These are phyloP conservation scores for Drosophila nikananu DNA, from an alignment of 1,140 invertebrate genomes.

Conservation along the genomic window DNA sequence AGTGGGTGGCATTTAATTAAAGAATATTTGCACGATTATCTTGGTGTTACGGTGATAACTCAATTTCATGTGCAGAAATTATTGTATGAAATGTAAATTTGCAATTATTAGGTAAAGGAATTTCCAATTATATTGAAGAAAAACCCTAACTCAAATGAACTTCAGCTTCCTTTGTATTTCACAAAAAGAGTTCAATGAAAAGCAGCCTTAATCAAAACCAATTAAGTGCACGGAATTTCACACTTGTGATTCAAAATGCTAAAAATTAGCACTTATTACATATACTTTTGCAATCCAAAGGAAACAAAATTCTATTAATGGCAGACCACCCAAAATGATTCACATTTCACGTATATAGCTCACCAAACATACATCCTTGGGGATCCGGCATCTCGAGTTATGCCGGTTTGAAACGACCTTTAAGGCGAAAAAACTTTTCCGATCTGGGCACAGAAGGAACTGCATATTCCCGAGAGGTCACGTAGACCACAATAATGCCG, in stretches of 20 bases:
- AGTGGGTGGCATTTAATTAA: slow-evolving; percentile 8
- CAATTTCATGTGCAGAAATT: background rate
- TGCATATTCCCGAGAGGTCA: slow-evolving; percentile 48
- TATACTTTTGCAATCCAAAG: background rate
- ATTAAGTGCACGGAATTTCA: too few species aligned
- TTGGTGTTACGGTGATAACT: background rate
- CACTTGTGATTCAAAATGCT: background rate
- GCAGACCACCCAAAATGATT: background rate
- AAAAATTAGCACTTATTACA: background rate
- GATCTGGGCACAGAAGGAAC: slow-evolving; percentile 4
- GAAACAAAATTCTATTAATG: background rate
- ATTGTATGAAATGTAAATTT: background rate
- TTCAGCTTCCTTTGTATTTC: too few species aligned
- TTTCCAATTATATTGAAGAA: background rate
- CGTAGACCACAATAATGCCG: slow-evolving; percentile 45
- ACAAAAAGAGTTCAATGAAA: background rate
- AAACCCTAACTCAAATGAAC: background rate
- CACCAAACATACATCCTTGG: background rate
- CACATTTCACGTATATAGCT: background rate
- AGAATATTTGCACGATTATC: background rate
- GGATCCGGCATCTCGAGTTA: background rate
- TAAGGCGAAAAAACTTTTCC: background rate
- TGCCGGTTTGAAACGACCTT: slow-evolving; percentile 8
- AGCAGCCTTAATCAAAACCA: background rate
- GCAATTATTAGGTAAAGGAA: background rate